Evolutionary conservation across 2,888 invertebrate species (phyloP).

Genomic region (Pyralis farinalis): DNA sequence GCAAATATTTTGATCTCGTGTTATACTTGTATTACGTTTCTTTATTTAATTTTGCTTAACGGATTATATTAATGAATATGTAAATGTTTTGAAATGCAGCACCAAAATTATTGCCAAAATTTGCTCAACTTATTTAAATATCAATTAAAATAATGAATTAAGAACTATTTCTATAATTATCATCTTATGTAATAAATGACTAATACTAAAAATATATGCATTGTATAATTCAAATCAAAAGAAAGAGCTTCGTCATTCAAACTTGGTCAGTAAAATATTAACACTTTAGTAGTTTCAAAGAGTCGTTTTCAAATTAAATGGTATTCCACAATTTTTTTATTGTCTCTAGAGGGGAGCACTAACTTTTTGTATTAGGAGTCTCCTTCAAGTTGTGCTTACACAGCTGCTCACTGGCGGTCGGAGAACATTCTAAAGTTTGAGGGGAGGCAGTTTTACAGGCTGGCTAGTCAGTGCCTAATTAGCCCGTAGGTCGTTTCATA

Average conservation of each 20-base stretch:
- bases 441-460: constrained; percentile 42
- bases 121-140: too few species aligned
- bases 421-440: constrained; percentile 58
- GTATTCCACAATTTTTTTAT: constrained; percentile 17
- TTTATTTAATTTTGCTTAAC: too few species aligned
- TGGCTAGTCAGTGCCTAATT: constrained; percentile 43
- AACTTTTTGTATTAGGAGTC: constrained; percentile 51
- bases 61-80: too few species aligned
- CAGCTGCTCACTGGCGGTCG: constrained; percentile 32
- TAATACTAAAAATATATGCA: too few species aligned
- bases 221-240: too few species aligned
- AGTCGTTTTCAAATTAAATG: constrained; percentile 20
- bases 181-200: too few species aligned
- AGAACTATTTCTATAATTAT: too few species aligned
- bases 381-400: constrained; percentile 49
- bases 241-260: constrained; percentile 3
- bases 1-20: constrained; percentile 16
- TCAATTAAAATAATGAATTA: too few species aligned
- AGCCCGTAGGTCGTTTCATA: constrained; percentile 44
- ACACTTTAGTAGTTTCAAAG: constrained; percentile 11
- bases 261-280: not conserved
- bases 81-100: too few species aligned
- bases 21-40: too few species aligned
- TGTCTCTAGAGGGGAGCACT: constrained; percentile 29
- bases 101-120: too few species aligned